Evolutionary conservation across 2,113 vertebrate species (phyloP).

Genomic region (Heterotis niloticus): DNA sequence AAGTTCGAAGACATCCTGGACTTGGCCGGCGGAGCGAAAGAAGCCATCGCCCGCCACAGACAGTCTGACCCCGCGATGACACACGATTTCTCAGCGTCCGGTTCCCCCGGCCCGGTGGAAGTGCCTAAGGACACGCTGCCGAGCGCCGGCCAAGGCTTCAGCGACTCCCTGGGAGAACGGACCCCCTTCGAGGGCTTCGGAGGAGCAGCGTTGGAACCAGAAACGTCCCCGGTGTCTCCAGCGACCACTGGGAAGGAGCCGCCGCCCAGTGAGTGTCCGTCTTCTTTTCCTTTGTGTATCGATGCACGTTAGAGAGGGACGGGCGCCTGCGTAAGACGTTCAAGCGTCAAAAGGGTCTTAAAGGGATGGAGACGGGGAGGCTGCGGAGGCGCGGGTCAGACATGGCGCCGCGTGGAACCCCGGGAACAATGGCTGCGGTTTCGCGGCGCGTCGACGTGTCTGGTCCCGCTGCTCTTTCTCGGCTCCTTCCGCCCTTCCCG

Average conservation of each 20-base stretch:
- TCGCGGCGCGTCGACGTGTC: not conserved
- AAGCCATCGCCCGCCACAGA: slow-evolving; percentile 54
- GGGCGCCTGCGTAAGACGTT: too few species aligned
- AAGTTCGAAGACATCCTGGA: slow-evolving; percentile 60
- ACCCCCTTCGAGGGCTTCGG: slow-evolving; percentile 25
- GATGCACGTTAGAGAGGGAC: not conserved
- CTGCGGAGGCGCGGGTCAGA: too few species aligned
- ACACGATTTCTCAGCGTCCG: slow-evolving; percentile 23
- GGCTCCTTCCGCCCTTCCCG: not conserved
- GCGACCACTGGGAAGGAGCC: slow-evolving; percentile 39
- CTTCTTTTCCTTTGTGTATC: not conserved
- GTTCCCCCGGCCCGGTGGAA: not conserved
- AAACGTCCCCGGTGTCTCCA: slow-evolving; percentile 17
- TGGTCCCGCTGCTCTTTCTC: too few species aligned
- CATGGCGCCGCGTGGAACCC: not conserved
- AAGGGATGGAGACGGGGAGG: not conserved
- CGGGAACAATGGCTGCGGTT: not conserved
- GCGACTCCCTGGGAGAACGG: slow-evolving; percentile 22
- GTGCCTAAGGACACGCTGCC: not conserved
- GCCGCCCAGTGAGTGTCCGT: slow-evolving; percentile 52
- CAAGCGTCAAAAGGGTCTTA: not conserved
- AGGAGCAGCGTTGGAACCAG: slow-evolving; percentile 32
- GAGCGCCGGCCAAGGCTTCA: slow-evolving; percentile 10
- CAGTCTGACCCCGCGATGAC: slow-evolving; percentile 19
- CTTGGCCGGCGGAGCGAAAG: slow-evolving; percentile 59